These are phyloP conservation scores for Psophia crepitans DNA, from an alignment of 2,113 vertebrate species.

Conservation along the genomic window DNA sequence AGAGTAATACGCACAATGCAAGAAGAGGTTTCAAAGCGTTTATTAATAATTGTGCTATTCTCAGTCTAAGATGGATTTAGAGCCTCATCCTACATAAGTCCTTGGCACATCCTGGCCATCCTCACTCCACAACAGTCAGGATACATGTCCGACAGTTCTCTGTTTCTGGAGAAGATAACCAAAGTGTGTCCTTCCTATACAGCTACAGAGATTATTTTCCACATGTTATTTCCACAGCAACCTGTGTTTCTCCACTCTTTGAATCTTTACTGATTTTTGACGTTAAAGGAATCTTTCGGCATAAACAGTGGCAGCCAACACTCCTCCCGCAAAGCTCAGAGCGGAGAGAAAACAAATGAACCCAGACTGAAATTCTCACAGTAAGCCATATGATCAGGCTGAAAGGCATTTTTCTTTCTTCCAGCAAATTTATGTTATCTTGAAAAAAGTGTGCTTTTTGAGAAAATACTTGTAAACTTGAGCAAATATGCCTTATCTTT, in stretches of 20 bases:
- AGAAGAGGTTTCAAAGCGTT: conserved; percentile 54
- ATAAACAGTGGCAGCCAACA: not conserved
- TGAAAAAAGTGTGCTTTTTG: conserved; percentile 1
- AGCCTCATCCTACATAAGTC: not conserved
- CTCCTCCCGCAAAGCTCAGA: not conserved
- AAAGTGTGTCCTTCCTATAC: not conserved
- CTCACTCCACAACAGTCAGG: not conserved
- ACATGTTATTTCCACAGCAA: not conserved
- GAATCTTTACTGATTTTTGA: not conserved
- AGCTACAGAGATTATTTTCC: not conserved
- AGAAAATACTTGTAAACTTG: conserved; percentile 35
- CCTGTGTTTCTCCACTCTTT: not conserved
- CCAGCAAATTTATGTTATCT: not conserved
- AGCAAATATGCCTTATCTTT: conserved; percentile 3
- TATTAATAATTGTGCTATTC: conserved; percentile 51
- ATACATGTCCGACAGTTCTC: not conserved
- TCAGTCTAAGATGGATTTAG: conserved; percentile 25
- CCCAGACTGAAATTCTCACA: not conserved
- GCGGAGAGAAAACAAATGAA: not conserved
- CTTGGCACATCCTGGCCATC: not conserved
- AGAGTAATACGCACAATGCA: conserved; percentile 41
- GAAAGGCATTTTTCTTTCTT: not conserved
- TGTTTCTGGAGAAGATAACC: not conserved
- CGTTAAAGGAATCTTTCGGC: not conserved
- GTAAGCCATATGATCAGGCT: not conserved